Base-by-base conservation (phyloP, 64 coral and sea anemone genomes). In the Stichodactyla helianthus region DNA sequence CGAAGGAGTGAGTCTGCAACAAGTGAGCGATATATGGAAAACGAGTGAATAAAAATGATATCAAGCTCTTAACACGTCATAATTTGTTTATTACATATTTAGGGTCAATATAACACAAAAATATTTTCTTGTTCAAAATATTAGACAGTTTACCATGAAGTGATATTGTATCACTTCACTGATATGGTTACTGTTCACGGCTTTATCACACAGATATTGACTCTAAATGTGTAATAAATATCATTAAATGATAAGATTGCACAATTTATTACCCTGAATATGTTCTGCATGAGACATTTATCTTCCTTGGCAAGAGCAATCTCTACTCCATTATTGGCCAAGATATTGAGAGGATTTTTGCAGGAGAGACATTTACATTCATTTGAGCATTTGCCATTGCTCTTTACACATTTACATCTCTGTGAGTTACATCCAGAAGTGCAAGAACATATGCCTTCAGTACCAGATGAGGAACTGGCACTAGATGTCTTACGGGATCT, bases 301-400 rank as follows among this genome's bases (percentile, higher is more conserved):
- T 89, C 88, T 59, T 54, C 77, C 51, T 64, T 83, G 20, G 88
- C 88, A 53, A 52, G 7, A 27, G 26, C 81, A 52, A 89, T 5
- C 20, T 89, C 59, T 20, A 89, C 79, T 18, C 88, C 88, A 89
- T 67, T 55, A 60, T 74, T 77, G 13, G 35, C 88, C 63, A 89
- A 20, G 52, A 89, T 83, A 83, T 89, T 89, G 35, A 89, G 63
- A 23, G 88, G 88, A n/a, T 89, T 89, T 54, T 83, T 74, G 61
- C 88, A 89, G 9, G 79, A 19, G 35, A 16, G 2, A 27, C 79
- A 67, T 53, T 63, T 82, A 44, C 86, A 79, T 14, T 78, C 74
- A 26, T 52, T 58, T 50, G 50, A 11, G 52, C 88, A 89, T 79
- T 89, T 89, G 10, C 44, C 51, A 18, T 55, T 35, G 16, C 50